A percentile compares a stretch with the other conserved stretches of the same genome.
Conservation (phyloP, 2,797 vertebrate species). For the Phaenicophaeus curvirostris region DNA sequence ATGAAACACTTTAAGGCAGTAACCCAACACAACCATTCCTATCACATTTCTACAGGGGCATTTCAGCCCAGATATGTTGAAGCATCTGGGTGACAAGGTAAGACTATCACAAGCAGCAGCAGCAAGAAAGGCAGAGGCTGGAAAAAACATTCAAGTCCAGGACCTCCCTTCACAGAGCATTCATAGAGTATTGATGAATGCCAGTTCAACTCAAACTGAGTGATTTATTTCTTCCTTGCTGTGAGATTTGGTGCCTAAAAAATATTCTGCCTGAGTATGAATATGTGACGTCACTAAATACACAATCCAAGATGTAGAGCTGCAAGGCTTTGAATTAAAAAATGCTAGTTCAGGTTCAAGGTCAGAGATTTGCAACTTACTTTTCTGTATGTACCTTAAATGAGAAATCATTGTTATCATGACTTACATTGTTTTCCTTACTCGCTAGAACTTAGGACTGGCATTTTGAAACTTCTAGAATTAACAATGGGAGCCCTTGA, state of each 20-base stretch:
- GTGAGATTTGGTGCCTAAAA: not conserved
- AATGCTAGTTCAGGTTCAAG: not conserved
- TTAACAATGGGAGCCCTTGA: not conserved
- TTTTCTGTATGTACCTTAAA: not conserved
- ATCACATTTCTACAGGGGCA: not conserved
- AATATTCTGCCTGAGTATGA: not conserved
- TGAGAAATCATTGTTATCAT: not conserved
- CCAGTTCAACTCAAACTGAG: not conserved
- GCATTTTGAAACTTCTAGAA: not conserved
- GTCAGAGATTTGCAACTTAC: not conserved
- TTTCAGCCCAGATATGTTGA: not conserved
- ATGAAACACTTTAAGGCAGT: not conserved
- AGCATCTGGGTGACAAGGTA: not conserved
- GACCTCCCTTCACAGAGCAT: not conserved
- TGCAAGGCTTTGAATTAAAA: not conserved
- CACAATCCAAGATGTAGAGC: not conserved
- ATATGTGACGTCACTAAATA: not conserved
- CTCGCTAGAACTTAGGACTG: not conserved
- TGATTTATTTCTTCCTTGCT: not conserved
- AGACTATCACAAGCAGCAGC: not conserved
- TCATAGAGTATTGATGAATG: not conserved
- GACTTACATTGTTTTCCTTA: not conserved
- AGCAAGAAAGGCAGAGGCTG: not conserved
- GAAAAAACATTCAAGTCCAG: not conserved
- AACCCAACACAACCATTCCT: not conserved